Base-by-base conservation (phyloP, 2,888 invertebrate genomes). In the Gortyna flavago region DNA sequence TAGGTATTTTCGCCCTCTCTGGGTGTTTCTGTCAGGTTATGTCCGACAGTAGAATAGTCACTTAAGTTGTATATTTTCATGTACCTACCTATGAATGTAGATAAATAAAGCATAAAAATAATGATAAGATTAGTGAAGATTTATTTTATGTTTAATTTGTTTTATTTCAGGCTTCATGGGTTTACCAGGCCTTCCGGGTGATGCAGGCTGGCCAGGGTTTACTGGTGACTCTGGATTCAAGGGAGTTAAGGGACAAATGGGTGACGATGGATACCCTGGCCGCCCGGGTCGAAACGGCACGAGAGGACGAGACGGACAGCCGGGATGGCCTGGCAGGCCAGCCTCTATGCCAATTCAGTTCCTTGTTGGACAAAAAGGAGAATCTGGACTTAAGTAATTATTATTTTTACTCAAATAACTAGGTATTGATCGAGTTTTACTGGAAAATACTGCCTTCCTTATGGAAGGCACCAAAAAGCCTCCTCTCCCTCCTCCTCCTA, bases 281-380 rank as follows among this genome's bases (percentile, higher is more conserved):
- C n/a, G 82, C 32, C 94, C 95, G 7, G 97, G 97, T 9, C 88
- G 91, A 11, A 95, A 96, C 80, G 97, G 97, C 66, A 88, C 91
- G 2, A 92, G 94, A 80, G 97, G 97, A 25, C 90, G 91, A 3
- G 95, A 97, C 76, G 97, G 98, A 7, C 78, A 81, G 0, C 95
- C 97, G 16, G 98, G 97, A 9, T 86, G 85, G 38, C 95, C 96
- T 1, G 98, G 98, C n/a, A 83, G 80, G 6, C 88, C 93, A 7
- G 96, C 97, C 80, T 91, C 88, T 91, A 93, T 90, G 86, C 94
- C 86, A 25, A 94, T 90, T 2, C 85, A 87, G n/a, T 95, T 94
- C 72, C 91, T 96, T 18, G 91, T 92, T 69, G 96, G 97, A n/a
- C 89, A 94, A 77, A 95, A 94, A 87, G 97, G 97, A 88, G 97